Base-by-base conservation (phyloP, 35 echinoderm and acorn worm genomes). In the Apostichopus japonicus region DNA sequence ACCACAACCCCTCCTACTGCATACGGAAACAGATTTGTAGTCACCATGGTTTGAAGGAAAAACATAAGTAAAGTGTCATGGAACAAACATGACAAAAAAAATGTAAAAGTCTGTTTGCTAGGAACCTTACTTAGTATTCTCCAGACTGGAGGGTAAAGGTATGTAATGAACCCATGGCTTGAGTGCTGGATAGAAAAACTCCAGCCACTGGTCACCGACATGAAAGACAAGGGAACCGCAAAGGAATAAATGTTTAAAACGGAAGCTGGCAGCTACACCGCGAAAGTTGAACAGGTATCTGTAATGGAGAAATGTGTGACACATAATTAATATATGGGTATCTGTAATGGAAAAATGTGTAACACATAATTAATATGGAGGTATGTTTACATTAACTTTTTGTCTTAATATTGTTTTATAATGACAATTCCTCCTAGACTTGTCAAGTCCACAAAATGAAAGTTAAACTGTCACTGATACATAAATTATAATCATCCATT, bases 161-260 rank as follows among this genome's bases (percentile, higher is more conserved):
- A 99, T 99, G 86, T 99, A 99, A 76, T 99, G 97, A 72, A 99
- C 93, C 97, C 97, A 99, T 27, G 95, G 97, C 57, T 96, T 99
- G 8, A 99, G 77, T 0, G 97, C 97, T 70, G 95, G 95, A 76
- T 99, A 99, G 87, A 99, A 99, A 63, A 99, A 99, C 65, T 99
- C 97, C 72, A 96, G 75, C 97, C 97, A 99, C 51, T 99, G 91
- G 57, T 96, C 73, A 72, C 97, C 97, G 4, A 99, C 97, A 93
- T 99, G 97, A 78, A 94, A 99, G n/a, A 99, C 97, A n/a, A 99
- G 87, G 70, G 97, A 99, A 17, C 91, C 90, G 72, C 97, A 99
- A 6, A 99, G 93, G 78, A 99, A 99, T 54, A 99, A 94, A 87
- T 99, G 97, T 89, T 99, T 99, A 10, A 96, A 87, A 15, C 97